Evolutionary conservation across 2,888 invertebrate species (phyloP).

Genomic region (Drosophila maculinotata): DNA sequence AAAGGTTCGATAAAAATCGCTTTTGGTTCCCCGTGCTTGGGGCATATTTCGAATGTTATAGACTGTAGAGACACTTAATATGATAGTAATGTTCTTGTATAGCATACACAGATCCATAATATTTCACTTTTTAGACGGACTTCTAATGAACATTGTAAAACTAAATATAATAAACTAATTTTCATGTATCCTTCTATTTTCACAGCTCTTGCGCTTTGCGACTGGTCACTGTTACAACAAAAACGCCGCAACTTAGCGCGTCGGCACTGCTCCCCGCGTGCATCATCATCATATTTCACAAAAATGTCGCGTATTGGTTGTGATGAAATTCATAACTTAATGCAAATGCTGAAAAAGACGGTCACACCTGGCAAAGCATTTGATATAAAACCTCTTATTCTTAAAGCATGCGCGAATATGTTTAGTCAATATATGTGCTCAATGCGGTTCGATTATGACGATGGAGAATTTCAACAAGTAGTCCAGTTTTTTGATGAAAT

Average conservation of each 20-base stretch:
- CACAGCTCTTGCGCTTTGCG: slow-evolving; percentile 93
- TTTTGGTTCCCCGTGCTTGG: too few species aligned
- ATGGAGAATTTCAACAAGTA: slow-evolving; percentile 88
- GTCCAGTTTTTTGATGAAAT: slow-evolving; percentile 93
- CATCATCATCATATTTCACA: slow-evolving; percentile 89
- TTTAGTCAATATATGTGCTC: slow-evolving; percentile 95
- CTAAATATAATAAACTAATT: too few species aligned
- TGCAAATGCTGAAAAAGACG: slow-evolving; percentile 86
- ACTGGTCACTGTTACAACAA: slow-evolving; percentile 94
- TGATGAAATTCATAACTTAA: slow-evolving; percentile 88
- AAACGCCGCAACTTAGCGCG: slow-evolving; percentile 91
- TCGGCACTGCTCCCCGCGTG: slow-evolving; percentile 92
- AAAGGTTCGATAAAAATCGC: too few species aligned
- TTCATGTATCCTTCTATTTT: too few species aligned
- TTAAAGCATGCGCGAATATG: slow-evolving; percentile 92
- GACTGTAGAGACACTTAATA: too few species aligned
- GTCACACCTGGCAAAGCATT: slow-evolving; percentile 84
- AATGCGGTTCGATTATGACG: slow-evolving; percentile 90
- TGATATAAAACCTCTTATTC: slow-evolving; percentile 89
- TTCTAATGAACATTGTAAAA: too few species aligned
- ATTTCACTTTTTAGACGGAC: too few species aligned
- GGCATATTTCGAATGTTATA: too few species aligned
- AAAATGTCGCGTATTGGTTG: slow-evolving; percentile 90
- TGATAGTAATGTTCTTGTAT: too few species aligned
- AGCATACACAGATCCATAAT: too few species aligned